Conservation (phyloP, 2,888 invertebrate species). For the Octonoba sinensis region DNA sequence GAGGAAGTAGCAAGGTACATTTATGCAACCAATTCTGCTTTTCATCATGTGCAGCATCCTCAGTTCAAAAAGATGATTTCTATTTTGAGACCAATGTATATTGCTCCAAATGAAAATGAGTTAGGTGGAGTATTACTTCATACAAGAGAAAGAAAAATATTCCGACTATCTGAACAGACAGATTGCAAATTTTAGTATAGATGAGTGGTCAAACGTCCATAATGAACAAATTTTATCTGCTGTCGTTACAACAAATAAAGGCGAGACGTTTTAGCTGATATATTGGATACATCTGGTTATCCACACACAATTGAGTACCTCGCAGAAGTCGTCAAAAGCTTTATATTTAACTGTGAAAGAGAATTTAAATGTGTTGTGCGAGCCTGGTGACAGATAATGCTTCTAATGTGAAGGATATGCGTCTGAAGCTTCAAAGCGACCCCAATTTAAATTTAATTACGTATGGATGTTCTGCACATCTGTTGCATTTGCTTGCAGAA, state of each 20-base stretch:
- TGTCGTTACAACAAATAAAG: slow-evolving; percentile 3
- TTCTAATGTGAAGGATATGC: slow-evolving; percentile 15
- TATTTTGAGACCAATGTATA: slow-evolving; percentile 10
- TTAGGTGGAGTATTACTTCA: slow-evolving; percentile 14
- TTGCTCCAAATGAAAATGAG: slow-evolving; percentile 14
- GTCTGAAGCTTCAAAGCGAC: background rate
- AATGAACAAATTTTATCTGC: slow-evolving; percentile 15
- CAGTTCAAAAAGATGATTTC: slow-evolving; percentile 20
- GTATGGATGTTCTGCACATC: slow-evolving; percentile 10
- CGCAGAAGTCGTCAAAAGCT: background rate
- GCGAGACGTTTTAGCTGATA: slow-evolving; percentile 3
- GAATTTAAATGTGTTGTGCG: slow-evolving; percentile 6
- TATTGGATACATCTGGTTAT: slow-evolving; percentile 2
- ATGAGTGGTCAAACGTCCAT: too few species aligned
- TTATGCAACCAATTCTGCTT: background rate
- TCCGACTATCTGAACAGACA: slow-evolving; percentile 6
- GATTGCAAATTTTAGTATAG: slow-evolving; percentile 16
- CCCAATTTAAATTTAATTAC: slow-evolving; percentile 12
- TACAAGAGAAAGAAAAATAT: slow-evolving; percentile 12
- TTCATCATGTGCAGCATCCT: slow-evolving; percentile 11
- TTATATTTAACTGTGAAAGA: slow-evolving; percentile 7
- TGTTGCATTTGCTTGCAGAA: slow-evolving; percentile 17
- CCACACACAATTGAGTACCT: too few species aligned
- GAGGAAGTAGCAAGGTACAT: too few species aligned
- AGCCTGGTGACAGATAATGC: slow-evolving; percentile 11